Evolutionary conservation across 1,140 invertebrate species (phyloP).

Genomic region (Drosophila micromelanica): DNA sequence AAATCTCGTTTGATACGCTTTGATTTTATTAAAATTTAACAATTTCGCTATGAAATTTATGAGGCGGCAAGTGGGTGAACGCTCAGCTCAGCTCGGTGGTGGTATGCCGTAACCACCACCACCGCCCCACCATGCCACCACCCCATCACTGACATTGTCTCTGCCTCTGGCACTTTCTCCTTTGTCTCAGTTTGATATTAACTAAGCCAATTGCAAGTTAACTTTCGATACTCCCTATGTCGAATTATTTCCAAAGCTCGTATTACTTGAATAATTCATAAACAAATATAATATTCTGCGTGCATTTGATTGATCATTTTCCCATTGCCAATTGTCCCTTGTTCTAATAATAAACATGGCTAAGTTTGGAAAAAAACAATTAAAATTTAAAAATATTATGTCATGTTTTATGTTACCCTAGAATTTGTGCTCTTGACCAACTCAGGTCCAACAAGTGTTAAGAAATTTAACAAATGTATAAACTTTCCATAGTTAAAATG

Average conservation of each 20-base stretch:
- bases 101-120: background rate
- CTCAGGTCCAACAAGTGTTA: too few relatives aligned
- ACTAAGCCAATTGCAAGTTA: conserved; percentile 13
- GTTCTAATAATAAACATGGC: too few relatives aligned
- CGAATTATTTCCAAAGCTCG: background rate
- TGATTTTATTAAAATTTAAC: conserved; percentile 83
- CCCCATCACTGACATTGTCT: background rate
- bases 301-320: too few relatives aligned
- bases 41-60: conserved; percentile 80
- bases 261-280: too few relatives aligned
- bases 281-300: too few relatives aligned
- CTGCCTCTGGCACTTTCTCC: conserved; percentile 6
- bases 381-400: too few relatives aligned
- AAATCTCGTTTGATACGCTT: conserved; percentile 81
- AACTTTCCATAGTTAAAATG: too few relatives aligned
- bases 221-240: background rate
- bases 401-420: too few relatives aligned
- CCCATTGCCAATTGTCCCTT: too few relatives aligned
- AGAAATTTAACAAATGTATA: too few relatives aligned
- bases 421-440: too few relatives aligned
- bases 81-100: conserved; percentile 1
- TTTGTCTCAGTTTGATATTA: conserved; percentile 5
- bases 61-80: conserved; percentile 43
- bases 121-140: background rate
- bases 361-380: too few relatives aligned